Conservation (phyloP, 2,888 invertebrate species). For the Papilio elwesi region DNA sequence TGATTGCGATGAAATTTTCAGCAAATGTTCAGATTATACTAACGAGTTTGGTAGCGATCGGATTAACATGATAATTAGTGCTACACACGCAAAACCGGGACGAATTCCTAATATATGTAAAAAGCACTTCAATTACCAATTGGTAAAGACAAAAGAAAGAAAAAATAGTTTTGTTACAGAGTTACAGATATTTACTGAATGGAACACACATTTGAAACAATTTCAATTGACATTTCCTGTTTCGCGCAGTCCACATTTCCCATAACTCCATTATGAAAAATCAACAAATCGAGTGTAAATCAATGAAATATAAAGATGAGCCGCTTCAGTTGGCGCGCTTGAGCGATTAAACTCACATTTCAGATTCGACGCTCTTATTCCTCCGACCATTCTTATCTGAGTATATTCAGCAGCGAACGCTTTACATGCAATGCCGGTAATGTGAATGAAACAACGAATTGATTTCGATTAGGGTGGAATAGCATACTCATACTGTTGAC, state of each 20-base stretch:
- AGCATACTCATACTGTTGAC: background rate
- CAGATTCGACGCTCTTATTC: conserved; percentile 1
- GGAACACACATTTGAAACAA: background rate
- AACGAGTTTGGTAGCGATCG: too few species aligned
- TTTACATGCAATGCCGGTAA: background rate
- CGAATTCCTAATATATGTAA: too few species aligned
- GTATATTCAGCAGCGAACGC: conserved; percentile 11
- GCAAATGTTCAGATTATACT: too few species aligned
- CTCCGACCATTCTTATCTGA: background rate
- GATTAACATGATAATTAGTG: too few species aligned
- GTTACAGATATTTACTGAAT: too few species aligned
- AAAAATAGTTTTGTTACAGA: too few species aligned
- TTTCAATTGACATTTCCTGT: background rate
- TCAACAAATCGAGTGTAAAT: conserved; percentile 6
- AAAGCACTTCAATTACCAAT: too few species aligned
- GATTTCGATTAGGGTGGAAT: background rate
- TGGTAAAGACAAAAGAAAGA: too few species aligned
- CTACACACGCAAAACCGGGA: too few species aligned
- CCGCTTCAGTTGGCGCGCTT: conserved; percentile 7
- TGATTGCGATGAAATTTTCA: too few species aligned
- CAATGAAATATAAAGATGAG: conserved; percentile 8
- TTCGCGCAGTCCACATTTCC: background rate
- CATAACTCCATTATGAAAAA: conserved; percentile 14
- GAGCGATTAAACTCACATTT: conserved; percentile 15
- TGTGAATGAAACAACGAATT: background rate